phyloP scores from a whole-genome alignment of 2,113 vertebrate species.

The Ceyx melanurus region DNA sequence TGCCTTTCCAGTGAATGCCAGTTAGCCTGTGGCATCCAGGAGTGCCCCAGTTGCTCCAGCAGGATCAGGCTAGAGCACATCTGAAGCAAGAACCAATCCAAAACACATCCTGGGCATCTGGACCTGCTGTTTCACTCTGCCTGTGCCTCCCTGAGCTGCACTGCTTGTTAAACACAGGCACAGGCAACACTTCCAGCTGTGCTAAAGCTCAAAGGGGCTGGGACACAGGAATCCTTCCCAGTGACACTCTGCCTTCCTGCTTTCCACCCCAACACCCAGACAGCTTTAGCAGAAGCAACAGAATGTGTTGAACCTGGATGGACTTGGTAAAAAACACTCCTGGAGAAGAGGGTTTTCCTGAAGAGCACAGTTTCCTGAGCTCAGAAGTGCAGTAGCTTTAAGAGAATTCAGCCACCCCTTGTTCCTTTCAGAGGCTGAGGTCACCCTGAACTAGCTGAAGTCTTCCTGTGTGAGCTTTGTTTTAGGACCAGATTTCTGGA shows the following conservation, averaged over 20 bases:
- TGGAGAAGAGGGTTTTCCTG: too few relatives aligned
- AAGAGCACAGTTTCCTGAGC: neutral
- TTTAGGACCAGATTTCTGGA: neutral
- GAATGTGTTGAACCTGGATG: neutral
- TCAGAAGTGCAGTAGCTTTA: neutral
- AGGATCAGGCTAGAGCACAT: neutral
- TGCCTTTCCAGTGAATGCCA: neutral
- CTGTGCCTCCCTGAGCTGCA: neutral
- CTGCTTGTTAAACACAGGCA: neutral
- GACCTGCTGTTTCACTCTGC: neutral
- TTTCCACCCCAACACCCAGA: neutral
- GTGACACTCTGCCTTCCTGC: rapidly evolving
- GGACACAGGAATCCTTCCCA: neutral
- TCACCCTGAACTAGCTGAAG: neutral
- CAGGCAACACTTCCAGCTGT: neutral
- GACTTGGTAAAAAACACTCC: neutral
- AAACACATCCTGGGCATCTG: neutral
- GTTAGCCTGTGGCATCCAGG: neutral
- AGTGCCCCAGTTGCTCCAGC: neutral
- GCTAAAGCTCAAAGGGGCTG: neutral
- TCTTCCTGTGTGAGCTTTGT: rapidly evolving
- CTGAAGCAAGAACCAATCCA: neutral
- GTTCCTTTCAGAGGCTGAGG: neutral
- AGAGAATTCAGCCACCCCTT: neutral
- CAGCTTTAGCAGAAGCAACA: neutral